These are phyloP conservation scores for Morbakka virulenta DNA, from an alignment of 30 jellyfish, hydroid and myxozoan species.

Conservation along the genomic window DNA sequence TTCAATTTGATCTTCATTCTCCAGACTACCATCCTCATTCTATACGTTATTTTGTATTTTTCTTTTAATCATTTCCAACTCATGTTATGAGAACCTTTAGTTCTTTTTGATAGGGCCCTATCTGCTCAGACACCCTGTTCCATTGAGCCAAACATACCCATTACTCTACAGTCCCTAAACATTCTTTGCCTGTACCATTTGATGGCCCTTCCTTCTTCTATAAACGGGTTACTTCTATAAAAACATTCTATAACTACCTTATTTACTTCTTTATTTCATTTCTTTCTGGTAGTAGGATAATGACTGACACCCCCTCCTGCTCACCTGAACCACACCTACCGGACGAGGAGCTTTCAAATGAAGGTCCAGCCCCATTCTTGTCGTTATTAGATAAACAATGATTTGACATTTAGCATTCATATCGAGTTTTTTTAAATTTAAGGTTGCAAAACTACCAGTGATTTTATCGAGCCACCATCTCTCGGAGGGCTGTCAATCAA, in stretches of 20 bases:
- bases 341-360: neutral
- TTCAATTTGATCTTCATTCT: neutral
- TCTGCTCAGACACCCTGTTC: neutral
- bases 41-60: no score
- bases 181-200: neutral
- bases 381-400: neutral
- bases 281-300: neutral
- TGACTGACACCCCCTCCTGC: neutral
- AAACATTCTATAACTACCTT: neutral
- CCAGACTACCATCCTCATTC: neutral
- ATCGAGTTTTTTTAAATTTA: neutral
- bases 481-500: no score
- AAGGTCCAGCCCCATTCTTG: neutral
- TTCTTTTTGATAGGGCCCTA: no score
- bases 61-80: neutral
- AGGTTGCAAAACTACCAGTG: neutral
- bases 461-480: no score
- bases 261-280: no score
- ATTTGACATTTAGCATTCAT: neutral
- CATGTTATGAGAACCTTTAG: no score
- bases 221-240: neutral
- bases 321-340: neutral
- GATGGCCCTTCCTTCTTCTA: neutral
- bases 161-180: neutral
- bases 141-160: neutral